phyloP scores from a whole-genome alignment of 2,797 vertebrate species.

The Sparus aurata region DNA sequence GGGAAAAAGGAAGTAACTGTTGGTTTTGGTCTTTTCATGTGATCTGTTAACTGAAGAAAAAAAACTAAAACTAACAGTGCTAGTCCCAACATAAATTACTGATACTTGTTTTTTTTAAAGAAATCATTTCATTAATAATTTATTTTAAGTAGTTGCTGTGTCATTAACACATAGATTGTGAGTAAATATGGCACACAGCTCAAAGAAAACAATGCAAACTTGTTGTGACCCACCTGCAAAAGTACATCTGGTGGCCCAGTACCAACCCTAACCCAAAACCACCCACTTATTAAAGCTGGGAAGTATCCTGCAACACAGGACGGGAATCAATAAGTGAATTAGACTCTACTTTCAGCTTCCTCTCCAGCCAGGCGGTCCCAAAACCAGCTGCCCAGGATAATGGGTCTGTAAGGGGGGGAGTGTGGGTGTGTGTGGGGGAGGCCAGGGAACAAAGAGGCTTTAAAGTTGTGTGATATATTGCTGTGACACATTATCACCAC shows the following conservation, averaged over 20 bases:
- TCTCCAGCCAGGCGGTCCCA: constrained; percentile 81
- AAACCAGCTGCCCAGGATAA: constrained; percentile 87
- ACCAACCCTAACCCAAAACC: constrained; percentile 45
- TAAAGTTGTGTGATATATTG: constrained; percentile 60
- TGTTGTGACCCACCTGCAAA: constrained; percentile 46
- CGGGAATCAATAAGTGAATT: constrained; percentile 91
- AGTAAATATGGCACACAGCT: not conserved
- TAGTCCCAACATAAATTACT: too few relatives aligned
- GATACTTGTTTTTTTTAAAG: too few relatives aligned
- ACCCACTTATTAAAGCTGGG: constrained; percentile 74
- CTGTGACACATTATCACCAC: constrained; percentile 45
- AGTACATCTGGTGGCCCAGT: constrained; percentile 51
- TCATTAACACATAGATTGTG: not conserved
- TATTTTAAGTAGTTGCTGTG: not conserved
- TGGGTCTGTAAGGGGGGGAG: constrained; percentile 68
- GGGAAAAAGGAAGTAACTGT: too few relatives aligned
- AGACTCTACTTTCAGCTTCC: constrained; percentile 86
- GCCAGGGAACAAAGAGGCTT: constrained; percentile 64
- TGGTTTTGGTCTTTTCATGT: too few relatives aligned
- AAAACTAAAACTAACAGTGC: too few relatives aligned
- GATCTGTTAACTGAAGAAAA: too few relatives aligned
- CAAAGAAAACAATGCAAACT: constrained; percentile 34
- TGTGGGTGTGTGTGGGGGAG: constrained; percentile 41
- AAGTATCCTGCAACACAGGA: constrained; percentile 88
- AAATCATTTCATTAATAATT: too few relatives aligned